A percentile compares a stretch with the other conserved stretches of the same genome.
Evolutionary conservation across 2,797 vertebrate genomes (phyloP).

Genomic region (Caiman crocodilus): DNA sequence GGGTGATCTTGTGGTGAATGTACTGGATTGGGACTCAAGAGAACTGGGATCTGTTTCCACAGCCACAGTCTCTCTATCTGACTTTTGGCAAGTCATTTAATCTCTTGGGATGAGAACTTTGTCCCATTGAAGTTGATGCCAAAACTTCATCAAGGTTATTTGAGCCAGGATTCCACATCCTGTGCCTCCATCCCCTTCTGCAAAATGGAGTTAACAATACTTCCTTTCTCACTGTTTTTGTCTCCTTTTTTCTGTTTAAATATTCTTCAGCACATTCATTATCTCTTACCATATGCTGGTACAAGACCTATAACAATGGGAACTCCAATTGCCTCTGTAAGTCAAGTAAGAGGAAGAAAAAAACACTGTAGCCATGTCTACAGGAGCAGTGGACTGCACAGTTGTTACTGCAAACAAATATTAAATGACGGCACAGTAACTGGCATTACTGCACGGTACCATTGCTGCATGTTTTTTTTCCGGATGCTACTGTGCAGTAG

Average conservation of each 20-base stretch:
- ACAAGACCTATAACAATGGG: background rate
- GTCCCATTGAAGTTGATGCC: background rate
- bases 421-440: too few species aligned
- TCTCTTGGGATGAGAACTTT: background rate
- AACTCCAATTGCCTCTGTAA: too few species aligned
- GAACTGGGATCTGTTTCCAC: background rate
- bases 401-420: too few species aligned
- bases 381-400: too few species aligned
- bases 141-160: rapidly evolving
- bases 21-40: background rate
- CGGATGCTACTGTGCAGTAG: too few species aligned
- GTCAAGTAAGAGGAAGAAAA: too few species aligned
- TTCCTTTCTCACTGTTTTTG: background rate
- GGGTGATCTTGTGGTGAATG: background rate
- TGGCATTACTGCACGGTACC: too few species aligned
- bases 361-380: too few species aligned
- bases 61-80: background rate
- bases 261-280: background rate
- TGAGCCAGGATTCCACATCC: background rate
- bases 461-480: too few species aligned
- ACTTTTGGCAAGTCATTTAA: background rate
- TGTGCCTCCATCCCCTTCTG: rapidly evolving
- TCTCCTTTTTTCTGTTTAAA: rapidly evolving
- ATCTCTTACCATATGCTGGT: background rate
- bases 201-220: background rate